Base-by-base conservation (phyloP, 2,797 vertebrate species). In the Ctenopoma multispine region DNA sequence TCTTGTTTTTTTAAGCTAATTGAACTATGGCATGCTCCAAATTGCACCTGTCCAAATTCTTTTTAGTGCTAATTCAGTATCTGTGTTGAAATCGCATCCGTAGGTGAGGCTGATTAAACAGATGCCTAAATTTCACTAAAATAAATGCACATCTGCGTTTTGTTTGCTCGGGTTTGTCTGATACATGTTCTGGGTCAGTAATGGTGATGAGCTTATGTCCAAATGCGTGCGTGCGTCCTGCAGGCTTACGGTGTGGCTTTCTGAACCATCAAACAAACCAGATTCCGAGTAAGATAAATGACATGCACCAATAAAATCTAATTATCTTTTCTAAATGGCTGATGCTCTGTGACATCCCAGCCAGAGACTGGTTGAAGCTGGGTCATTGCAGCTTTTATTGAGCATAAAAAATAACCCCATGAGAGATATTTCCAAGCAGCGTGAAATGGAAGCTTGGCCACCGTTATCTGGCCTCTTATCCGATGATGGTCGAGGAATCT, bases 1-100 rank as follows among this genome's bases (percentile, higher is more conserved):
- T 65, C 68, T 67, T 44, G 41, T 71, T 71, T 79, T 79, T 90
- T 89, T 84, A 81, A 72, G 80, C 69, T 79, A 86, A 92, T 90
- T 69, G 80, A 84, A 88, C 60, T 17, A 5, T 7, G 49, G 54
- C 56, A 1, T 4, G 36, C 24, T 69, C 49, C 44, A n/a, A 69
- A 56, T 31, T 56, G 53, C 40, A 75, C 63, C 41, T 55, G 60
- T 75, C 76, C 41, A 4, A 56, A 56, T 20, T 59, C 27, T 43
- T 67, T 62, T 46, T 38, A 47, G 46, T 3, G 9, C 61, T 56
- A 46, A 10, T 77, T 56, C 15, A 1, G 0, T 5, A 24, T 44
- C 13, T 5, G 0, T 34, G n/a, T 56, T 46, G 20, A 20, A 7
- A 31, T 47, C 13, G 20, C 43, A 63, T 50, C n/a, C 1, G 0